A percentile compares a stretch with the other conserved stretches of the same genome.
Evolutionary conservation across 1,140 invertebrate genomes (phyloP).

Genomic region (Ceratitis capitata): DNA sequence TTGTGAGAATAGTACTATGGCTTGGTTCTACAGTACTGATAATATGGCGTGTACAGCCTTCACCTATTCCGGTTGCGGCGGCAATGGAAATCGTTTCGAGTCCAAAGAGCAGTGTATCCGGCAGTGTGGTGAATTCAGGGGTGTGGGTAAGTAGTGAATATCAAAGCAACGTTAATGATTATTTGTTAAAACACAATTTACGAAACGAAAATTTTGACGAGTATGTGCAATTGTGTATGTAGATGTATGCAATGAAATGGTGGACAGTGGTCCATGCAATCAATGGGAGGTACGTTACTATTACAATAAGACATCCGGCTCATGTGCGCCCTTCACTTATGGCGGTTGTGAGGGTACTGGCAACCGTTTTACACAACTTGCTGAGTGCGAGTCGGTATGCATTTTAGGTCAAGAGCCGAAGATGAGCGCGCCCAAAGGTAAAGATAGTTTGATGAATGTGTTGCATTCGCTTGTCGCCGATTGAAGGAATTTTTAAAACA

Average conservation of each 20-base stretch:
- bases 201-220: neutral
- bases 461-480: neutral
- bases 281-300: conserved; percentile 73
- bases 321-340: conserved; percentile 79
- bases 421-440: conserved; percentile 53
- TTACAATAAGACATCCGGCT: conserved; percentile 69
- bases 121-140: conserved; percentile 77
- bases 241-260: conserved; percentile 74
- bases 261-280: conserved; percentile 76
- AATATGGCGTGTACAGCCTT: conserved; percentile 75
- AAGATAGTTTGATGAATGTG: too few relatives aligned
- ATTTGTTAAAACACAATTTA: neutral
- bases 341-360: conserved; percentile 87
- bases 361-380: conserved; percentile 79
- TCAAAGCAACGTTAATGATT: neutral
- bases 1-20: conserved; percentile 72
- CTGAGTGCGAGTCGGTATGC: conserved; percentile 78
- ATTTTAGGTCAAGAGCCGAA: conserved; percentile 56
- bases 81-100: conserved; percentile 84
- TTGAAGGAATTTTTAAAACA: neutral
- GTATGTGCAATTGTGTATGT: too few relatives aligned
- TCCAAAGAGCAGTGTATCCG: conserved; percentile 84
- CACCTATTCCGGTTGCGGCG: conserved; percentile 83
- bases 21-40: conserved; percentile 80
- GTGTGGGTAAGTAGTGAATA: conserved; percentile 71